These are phyloP conservation scores for Hydractinia symbiolongicarpus DNA, from an alignment of 30 jellyfish, hydroid and myxozoan species.

Conservation along the genomic window DNA sequence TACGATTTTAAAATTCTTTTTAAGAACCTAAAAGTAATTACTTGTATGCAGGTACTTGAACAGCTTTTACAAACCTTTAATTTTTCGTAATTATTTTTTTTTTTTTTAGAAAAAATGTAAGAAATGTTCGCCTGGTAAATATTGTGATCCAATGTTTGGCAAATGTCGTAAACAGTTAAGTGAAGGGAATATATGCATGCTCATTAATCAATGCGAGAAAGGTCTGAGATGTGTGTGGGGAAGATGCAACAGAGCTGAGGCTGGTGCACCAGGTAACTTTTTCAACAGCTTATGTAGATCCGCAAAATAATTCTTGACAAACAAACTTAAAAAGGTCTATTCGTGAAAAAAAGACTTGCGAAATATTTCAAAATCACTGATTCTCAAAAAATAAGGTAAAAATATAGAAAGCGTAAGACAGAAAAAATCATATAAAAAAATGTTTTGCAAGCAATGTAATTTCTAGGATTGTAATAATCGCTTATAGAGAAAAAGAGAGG, in stretches of 20 bases:
- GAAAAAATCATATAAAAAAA: too few species aligned
- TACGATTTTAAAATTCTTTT: too few species aligned
- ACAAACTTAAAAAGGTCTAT: not conserved
- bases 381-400: not conserved
- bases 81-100: not conserved
- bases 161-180: constrained; percentile 38
- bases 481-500: too few species aligned
- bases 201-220: constrained; percentile 48
- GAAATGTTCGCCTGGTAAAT: constrained; percentile 49
- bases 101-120: constrained; percentile 45
- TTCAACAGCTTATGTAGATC: not conserved
- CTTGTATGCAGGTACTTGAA: too few species aligned
- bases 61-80: too few species aligned
- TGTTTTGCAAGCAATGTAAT: too few species aligned
- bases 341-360: not conserved
- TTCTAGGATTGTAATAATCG: too few species aligned
- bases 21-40: too few species aligned
- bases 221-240: constrained; percentile 61
- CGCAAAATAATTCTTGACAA: not conserved
- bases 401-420: too few species aligned
- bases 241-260: constrained; percentile 45
- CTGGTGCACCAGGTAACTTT: constrained; percentile 53
- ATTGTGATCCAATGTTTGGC: constrained; percentile 59
- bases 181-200: constrained; percentile 42
- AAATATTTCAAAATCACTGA: not conserved